Evolutionary conservation across 2,888 invertebrate genomes (phyloP).

Genomic region (Watsonalla binaria): DNA sequence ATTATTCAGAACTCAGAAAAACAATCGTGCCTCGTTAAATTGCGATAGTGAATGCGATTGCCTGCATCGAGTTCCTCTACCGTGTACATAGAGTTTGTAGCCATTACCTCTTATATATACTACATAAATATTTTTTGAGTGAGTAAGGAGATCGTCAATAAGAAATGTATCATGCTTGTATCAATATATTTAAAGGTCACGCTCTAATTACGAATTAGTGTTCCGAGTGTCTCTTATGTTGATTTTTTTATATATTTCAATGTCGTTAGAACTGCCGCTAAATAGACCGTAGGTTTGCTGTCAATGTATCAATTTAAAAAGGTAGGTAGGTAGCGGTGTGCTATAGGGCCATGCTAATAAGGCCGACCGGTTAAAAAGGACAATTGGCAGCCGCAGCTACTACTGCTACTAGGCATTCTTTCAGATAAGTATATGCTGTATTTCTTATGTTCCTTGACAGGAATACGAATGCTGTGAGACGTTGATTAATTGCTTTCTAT

Average conservation of each 20-base stretch:
- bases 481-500: slow-evolving; percentile 51
- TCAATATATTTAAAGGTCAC: slow-evolving; percentile 16
- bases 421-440: slow-evolving; percentile 56
- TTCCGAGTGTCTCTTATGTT: slow-evolving; percentile 19
- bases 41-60: slow-evolving; percentile 68
- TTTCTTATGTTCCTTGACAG: slow-evolving; percentile 47
- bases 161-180: too few relatives aligned
- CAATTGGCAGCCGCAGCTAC: slow-evolving; percentile 59
- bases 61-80: slow-evolving; percentile 52
- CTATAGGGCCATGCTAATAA: slow-evolving; percentile 67
- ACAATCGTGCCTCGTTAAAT: slow-evolving; percentile 77
- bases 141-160: too few relatives aligned
- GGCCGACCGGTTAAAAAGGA: slow-evolving; percentile 60
- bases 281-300: slow-evolving; percentile 50
- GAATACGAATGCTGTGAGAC: slow-evolving; percentile 51
- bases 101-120: too few relatives aligned
- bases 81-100: slow-evolving; percentile 25
- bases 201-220: slow-evolving; percentile 54
- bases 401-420: slow-evolving; percentile 43
- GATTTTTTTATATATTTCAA: too few relatives aligned
- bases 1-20: slow-evolving; percentile 77
- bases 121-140: too few relatives aligned
- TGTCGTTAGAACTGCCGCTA: slow-evolving; percentile 27
- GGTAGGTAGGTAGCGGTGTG: slow-evolving; percentile 53
- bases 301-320: slow-evolving; percentile 66